Conservation (phyloP, 53 echinoderm and acorn worm species). For the Stichopus horrens region DNA sequence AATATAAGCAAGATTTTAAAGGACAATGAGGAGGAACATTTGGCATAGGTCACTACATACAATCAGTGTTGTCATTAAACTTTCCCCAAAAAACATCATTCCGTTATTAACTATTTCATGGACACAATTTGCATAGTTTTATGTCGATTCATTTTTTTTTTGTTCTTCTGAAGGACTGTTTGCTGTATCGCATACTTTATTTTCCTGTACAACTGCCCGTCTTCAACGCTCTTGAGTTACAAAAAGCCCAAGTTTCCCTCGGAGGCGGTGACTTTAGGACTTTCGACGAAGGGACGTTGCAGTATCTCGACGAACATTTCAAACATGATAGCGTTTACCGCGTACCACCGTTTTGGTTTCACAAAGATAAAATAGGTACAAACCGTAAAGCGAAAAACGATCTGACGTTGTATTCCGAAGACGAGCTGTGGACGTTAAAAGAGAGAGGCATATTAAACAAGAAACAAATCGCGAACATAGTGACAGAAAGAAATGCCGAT, state of each 20-base stretch:
- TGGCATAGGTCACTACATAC: no score
- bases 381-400: background rate
- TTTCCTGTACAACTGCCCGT: background rate
- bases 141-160: background rate
- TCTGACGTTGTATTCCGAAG: slow-evolving; percentile 13
- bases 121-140: no score
- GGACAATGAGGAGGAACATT: no score
- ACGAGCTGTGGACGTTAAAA: background rate
- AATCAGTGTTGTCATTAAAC: no score
- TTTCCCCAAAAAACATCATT: no score
- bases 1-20: no score
- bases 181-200: slow-evolving; percentile 9
- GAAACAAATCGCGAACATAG: background rate
- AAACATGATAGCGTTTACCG: slow-evolving; percentile 13
- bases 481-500: slow-evolving; percentile 25
- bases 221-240: background rate
- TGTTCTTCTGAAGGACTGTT: slow-evolving; percentile 32
- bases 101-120: no score
- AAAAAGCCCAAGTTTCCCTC: background rate
- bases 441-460: background rate
- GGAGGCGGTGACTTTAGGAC: slow-evolving; percentile 6
- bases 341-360: slow-evolving; percentile 21
- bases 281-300: slow-evolving; percentile 1
- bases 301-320: slow-evolving; percentile 33
- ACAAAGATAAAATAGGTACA: slow-evolving; percentile 1